A percentile compares a stretch with the other conserved stretches of the same genome.
These are phyloP conservation scores for Timema cristinae DNA, from an alignment of 2,888 invertebrate genomes.

Conservation along the genomic window DNA sequence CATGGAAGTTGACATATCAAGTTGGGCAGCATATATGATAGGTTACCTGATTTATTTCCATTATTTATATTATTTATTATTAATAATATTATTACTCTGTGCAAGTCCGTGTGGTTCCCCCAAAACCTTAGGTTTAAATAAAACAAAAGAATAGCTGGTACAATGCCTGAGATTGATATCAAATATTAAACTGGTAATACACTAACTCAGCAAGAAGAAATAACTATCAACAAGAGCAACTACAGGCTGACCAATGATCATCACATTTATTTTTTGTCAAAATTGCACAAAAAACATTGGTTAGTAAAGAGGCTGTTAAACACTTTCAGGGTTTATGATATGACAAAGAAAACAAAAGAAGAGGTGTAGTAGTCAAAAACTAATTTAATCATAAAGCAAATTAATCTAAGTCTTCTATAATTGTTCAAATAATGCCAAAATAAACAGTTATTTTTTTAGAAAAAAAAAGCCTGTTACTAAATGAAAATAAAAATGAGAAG, in stretches of 20 bases:
- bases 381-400: conserved; percentile 25
- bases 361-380: conserved; percentile 26
- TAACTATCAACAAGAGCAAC: neutral
- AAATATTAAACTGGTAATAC: conserved; percentile 17
- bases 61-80: conserved; percentile 34
- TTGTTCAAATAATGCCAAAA: conserved; percentile 27
- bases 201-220: conserved; percentile 19
- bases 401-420: conserved; percentile 18
- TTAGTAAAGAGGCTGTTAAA: conserved; percentile 25
- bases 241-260: conserved; percentile 16
- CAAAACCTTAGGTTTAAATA: conserved; percentile 30
- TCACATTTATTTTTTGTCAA: neutral
- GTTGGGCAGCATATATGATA: conserved; percentile 37
- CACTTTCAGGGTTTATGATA: conserved; percentile 16
- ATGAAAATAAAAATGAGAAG: conserved; percentile 21
- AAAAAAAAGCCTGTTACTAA: conserved; percentile 24
- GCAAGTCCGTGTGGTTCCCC: conserved; percentile 35
- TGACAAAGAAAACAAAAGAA: conserved; percentile 29
- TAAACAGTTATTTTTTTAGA: conserved; percentile 23
- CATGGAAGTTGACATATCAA: conserved; percentile 36
- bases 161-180: conserved; percentile 30
- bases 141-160: conserved; percentile 17
- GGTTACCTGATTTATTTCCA: conserved; percentile 35
- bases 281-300: neutral
- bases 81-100: conserved; percentile 33